Evolutionary conservation across 1,140 invertebrate species (phyloP), one percentile per base, ranked within the genome.

Genomic region (Chelonus insularis): DNA sequence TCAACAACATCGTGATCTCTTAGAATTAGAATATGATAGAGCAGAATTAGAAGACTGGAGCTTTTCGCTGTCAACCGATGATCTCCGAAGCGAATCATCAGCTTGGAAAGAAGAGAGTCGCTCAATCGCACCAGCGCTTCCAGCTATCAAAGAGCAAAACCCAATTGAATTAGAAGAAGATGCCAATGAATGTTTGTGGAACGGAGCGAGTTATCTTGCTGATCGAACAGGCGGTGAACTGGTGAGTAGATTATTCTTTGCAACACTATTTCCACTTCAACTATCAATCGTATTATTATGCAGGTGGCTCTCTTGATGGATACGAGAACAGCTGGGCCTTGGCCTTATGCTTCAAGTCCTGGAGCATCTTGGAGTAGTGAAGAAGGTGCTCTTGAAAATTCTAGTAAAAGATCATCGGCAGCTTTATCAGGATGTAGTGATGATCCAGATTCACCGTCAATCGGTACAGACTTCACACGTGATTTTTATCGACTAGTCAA

Each of bases 41-140:
- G 86, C 89, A 4, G 90, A 91, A 75, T 74, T 91, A 52, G 89
- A 91, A 79, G 89, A 91, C 71, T 91, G 90, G 90, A 91, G 87
- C 71, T 84, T 91, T 73, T 87, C 87, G 36, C 71, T 89, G 36
- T 89, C 89, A 2, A 87, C 83, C 59, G 88, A 89, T 71, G 87
- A 89, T 74, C 74, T 88, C 50, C 83, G 85, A 63, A 80, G 69
- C 64, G 71, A 82, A 50, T 60, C 62, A 47, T 62, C 62, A 45
- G 65, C 64, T 29, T 79, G 77, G 74, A 36, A 39, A 25, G 54
- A 59, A 23, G 54, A 59, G 21, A 41, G 37, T 12, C 57, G 60
- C 36, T 84, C 86, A 67, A 86, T 85, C 1, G 73, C 86, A 8
- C 85, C 85, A 11, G 87, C 87, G 1, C 77, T 89, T 52, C 88